Conservation (phyloP, 1,140 invertebrate species). For the Lutraria rhynchaena region DNA sequence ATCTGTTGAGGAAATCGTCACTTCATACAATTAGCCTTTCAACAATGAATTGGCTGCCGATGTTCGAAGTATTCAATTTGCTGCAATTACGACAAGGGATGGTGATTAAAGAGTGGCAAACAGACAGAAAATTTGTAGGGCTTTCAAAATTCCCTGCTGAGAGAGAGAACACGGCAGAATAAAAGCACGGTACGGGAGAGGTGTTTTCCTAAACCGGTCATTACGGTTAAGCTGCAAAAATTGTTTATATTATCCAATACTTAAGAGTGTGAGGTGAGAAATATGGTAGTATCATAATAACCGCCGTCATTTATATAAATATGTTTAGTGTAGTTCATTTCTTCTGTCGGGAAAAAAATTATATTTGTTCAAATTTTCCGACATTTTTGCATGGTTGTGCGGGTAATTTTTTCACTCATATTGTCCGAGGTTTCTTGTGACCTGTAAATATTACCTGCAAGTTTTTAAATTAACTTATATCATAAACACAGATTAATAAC, state of each 20-base stretch:
- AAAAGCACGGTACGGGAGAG: slow-evolving; percentile 8
- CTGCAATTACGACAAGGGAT: slow-evolving; percentile 53
- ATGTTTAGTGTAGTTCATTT: no score
- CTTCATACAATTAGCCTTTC: slow-evolving; percentile 39
- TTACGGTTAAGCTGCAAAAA: slow-evolving; percentile 31
- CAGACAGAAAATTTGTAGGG: slow-evolving; percentile 2
- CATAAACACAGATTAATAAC: no score
- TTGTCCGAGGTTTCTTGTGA: no score
- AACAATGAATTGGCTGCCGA: slow-evolving; percentile 1
- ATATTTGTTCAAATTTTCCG: no score
- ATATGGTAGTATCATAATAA: no score
- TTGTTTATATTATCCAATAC: slow-evolving; percentile 24
- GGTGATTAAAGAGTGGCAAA: slow-evolving; percentile 24
- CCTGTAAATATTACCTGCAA: no score
- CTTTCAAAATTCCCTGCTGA: neutral
- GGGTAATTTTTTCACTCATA: no score
- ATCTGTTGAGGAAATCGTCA: slow-evolving; percentile 48
- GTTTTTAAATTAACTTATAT: no score
- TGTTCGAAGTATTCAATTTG: slow-evolving; percentile 38
- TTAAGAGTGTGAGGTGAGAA: no score
- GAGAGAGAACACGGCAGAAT: neutral
- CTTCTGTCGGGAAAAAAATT: no score
- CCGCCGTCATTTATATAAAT: no score
- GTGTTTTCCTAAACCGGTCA: slow-evolving; percentile 15
- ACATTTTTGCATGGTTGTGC: no score